phyloP scores from a whole-genome alignment of 2,888 invertebrate genomes.

The Cryptus armator region DNA sequence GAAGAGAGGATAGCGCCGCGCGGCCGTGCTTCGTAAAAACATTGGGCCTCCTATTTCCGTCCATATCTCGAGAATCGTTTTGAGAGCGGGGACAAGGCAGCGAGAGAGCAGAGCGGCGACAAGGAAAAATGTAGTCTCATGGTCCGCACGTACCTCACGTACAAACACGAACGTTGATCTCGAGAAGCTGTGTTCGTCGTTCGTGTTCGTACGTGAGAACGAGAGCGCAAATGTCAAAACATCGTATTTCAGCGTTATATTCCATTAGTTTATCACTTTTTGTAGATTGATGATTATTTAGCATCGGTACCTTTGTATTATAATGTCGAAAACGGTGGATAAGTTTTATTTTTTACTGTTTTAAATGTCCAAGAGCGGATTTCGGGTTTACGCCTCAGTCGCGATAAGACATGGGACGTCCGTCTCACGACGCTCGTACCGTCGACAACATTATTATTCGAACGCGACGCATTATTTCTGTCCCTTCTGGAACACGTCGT shows the following conservation, averaged over 20 bases:
- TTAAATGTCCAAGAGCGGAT: background rate
- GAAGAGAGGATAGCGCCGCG: slow-evolving; percentile 15
- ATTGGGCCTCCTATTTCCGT: slow-evolving; percentile 65
- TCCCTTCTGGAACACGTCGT: slow-evolving; percentile 50
- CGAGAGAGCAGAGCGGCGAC: slow-evolving; percentile 29
- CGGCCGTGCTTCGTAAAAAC: slow-evolving; percentile 28
- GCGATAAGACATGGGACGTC: background rate
- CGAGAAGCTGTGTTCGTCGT: slow-evolving; percentile 27
- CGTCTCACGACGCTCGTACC: slow-evolving; percentile 64
- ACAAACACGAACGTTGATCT: slow-evolving; percentile 48
- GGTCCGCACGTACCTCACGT: slow-evolving; percentile 58
- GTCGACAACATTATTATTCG: slow-evolving; percentile 45
- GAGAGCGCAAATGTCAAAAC: slow-evolving; percentile 64
- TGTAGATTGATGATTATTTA: background rate
- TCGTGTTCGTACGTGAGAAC: slow-evolving; percentile 26
- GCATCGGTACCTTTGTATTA: background rate
- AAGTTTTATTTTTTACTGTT: background rate
- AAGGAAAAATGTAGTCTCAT: slow-evolving; percentile 64
- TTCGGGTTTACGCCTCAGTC: slow-evolving; percentile 8
- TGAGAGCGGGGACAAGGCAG: slow-evolving; percentile 66
- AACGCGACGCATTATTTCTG: slow-evolving; percentile 62
- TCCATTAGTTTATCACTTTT: background rate
- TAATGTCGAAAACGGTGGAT: background rate
- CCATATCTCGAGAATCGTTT: slow-evolving; percentile 64
- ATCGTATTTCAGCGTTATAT: slow-evolving; percentile 27